A percentile compares a stretch with the other conserved stretches of the same genome.
Evolutionary conservation across 2,113 vertebrate species (phyloP).

Genomic region (Xenopus tropicalis): DNA sequence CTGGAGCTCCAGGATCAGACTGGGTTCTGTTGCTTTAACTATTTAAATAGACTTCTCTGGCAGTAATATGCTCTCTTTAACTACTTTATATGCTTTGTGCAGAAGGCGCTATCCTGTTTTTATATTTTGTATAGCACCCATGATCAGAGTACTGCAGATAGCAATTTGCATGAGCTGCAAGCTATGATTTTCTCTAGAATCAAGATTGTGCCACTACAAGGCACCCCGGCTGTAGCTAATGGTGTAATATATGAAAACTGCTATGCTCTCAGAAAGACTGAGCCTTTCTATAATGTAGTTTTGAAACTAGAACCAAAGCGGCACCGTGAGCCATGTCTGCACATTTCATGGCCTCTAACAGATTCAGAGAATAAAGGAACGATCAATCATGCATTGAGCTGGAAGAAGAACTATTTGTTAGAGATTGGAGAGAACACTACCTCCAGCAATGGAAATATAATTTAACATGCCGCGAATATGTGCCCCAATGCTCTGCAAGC

Average conservation of each 20-base stretch:
- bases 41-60: background rate
- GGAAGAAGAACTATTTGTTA: constrained; percentile 13
- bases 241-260: constrained; percentile 27
- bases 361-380: constrained; percentile 29
- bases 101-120: background rate
- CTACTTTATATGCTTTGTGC: background rate
- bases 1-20: no score
- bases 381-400: constrained; percentile 28
- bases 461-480: constrained; percentile 33
- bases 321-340: constrained; percentile 9
- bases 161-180: constrained; percentile 14
- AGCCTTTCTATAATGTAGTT: background rate
- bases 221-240: constrained; percentile 24
- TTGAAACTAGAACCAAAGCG: background rate
- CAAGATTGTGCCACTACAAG: constrained; percentile 34
- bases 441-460: constrained; percentile 33
- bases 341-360: constrained; percentile 25
- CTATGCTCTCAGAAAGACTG: background rate
- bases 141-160: background rate
- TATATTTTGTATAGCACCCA: constrained; percentile 28
- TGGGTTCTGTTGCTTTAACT: no score
- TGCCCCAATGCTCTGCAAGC: background rate
- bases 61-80: no score
- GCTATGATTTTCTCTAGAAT: constrained; percentile 46
- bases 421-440: background rate